Evolutionary conservation across 2,888 invertebrate genomes (phyloP), one percentile per base, ranked within the genome.

Genomic region (Calameuta pallipes): DNA sequence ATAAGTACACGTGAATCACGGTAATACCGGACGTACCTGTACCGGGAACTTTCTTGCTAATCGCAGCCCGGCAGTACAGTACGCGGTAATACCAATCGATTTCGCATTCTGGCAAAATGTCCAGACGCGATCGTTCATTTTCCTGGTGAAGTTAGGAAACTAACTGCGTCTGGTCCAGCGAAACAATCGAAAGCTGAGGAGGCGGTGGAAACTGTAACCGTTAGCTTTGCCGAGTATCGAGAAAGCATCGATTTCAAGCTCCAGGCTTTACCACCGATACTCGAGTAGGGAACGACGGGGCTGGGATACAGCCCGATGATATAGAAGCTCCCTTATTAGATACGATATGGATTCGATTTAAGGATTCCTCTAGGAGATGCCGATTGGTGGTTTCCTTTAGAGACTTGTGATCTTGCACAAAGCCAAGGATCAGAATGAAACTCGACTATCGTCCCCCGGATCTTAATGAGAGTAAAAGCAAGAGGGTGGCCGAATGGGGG

Each of bases 71-170:
- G 56, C 56, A 56, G 56, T 9, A 0, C 23, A 56, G 56, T 23
- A 23, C 23, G 56, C 23, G 56, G 9, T 23, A 56, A 56, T 56
- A 41, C 41, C 6, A 79, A 86, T 86, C 85, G 87, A 86, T 87
- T 87, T 86, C 83, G 82, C 82, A 84, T 81, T 86, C 84, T 83
- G 81, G 85, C 85, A 83, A 81, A 84, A 81, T 80, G 84, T 87
- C 82, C 82, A 76, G 78, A 73, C 78, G 80, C 56, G 56, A 56
- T 76, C 81, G 83, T 83, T 86, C 85, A 86, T 86, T 86, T 85
- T 81, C 85, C 81, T 82, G 80, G 82, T 9, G 56, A 56, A 56
- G 41, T 41, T 41, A 41, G 15, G 41, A 41, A 41, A 56, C 23
- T 56, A 56, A 56, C 23, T 56, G 56, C 56, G 23, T 56, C 56